Evolutionary conservation across 2,888 invertebrate species (phyloP).

Genomic region (Maniola hyperantus): DNA sequence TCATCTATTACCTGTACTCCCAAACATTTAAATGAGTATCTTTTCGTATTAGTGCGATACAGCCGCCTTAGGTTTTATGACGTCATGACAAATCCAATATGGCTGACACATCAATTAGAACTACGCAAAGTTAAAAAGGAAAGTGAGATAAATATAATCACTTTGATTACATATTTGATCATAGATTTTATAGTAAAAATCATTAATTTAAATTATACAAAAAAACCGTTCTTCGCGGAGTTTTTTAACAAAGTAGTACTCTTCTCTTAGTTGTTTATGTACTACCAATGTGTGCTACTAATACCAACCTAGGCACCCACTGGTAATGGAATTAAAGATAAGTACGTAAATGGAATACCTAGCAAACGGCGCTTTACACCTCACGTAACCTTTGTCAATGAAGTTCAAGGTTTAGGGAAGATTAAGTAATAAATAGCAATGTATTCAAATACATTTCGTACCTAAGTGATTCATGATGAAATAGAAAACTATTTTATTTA

Average conservation of each 20-base stretch:
- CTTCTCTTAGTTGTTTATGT: slow-evolving; percentile 1
- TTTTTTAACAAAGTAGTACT: neutral
- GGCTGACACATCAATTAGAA: neutral
- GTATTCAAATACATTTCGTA: slow-evolving; percentile 7
- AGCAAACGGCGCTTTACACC: slow-evolving; percentile 13
- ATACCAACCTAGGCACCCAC: slow-evolving; percentile 8
- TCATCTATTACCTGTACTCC: neutral
- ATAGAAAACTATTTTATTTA: neutral
- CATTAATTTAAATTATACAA: neutral
- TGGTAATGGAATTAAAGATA: slow-evolving; percentile 30
- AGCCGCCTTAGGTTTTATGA: neutral
- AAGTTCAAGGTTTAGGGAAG: slow-evolving; percentile 21
- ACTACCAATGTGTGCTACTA: too few species aligned
- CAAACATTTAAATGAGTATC: neutral
- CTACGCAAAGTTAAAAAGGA: neutral
- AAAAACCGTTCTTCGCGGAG: neutral
- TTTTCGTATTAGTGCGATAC: neutral
- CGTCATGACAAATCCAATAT: neutral
- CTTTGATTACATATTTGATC: too few species aligned
- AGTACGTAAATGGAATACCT: slow-evolving; percentile 25
- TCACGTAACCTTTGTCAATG: slow-evolving; percentile 21
- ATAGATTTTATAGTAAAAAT: neutral
- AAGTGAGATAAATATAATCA: neutral
- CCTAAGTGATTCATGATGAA: slow-evolving; percentile 7
- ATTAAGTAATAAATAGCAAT: slow-evolving; percentile 15